Percentiles rank a stretch among this genome's conserved stretches.
phyloP scores from a whole-genome alignment of 2,888 invertebrate genomes.

The Drosophila anomelani region DNA sequence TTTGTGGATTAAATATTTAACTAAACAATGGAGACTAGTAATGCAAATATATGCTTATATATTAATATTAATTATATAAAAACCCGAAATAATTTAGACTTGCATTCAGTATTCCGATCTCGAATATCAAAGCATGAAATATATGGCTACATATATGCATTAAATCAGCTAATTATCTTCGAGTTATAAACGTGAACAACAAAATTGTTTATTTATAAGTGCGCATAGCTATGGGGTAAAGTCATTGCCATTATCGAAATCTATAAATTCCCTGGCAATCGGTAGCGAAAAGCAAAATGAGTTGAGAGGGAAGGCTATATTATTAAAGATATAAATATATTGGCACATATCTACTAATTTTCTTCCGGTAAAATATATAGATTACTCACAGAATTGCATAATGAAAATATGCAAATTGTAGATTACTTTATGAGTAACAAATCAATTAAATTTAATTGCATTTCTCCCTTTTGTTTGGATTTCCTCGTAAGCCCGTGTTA shows the following conservation, averaged over 20 bases:
- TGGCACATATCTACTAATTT: neutral
- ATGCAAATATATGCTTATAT: neutral
- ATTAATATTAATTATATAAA: neutral
- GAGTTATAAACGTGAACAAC: neutral
- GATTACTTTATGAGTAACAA: slow-evolving; percentile 6
- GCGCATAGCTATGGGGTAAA: slow-evolving; percentile 6
- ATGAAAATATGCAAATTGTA: slow-evolving; percentile 15
- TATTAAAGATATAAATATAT: neutral
- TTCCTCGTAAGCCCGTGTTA: slow-evolving; percentile 28
- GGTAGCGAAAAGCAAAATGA: neutral
- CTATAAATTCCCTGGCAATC: slow-evolving; percentile 15
- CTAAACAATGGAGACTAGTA: too few relatives aligned
- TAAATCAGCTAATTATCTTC: slow-evolving; percentile 7
- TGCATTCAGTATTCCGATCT: slow-evolving; percentile 10
- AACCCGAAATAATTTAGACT: neutral
- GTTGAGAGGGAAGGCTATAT: neutral
- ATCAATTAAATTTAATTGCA: slow-evolving; percentile 29
- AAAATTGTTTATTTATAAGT: slow-evolving; percentile 7
- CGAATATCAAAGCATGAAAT: slow-evolving; percentile 1
- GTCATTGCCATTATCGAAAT: slow-evolving; percentile 6
- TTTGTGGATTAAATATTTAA: neutral
- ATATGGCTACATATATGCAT: neutral
- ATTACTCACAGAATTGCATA: slow-evolving; percentile 12
- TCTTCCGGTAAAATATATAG: slow-evolving; percentile 8
- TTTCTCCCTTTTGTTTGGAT: slow-evolving; percentile 26